Conservation (phyloP, 23 tunicate species). For the Clavelina lepadiformis region DNA sequence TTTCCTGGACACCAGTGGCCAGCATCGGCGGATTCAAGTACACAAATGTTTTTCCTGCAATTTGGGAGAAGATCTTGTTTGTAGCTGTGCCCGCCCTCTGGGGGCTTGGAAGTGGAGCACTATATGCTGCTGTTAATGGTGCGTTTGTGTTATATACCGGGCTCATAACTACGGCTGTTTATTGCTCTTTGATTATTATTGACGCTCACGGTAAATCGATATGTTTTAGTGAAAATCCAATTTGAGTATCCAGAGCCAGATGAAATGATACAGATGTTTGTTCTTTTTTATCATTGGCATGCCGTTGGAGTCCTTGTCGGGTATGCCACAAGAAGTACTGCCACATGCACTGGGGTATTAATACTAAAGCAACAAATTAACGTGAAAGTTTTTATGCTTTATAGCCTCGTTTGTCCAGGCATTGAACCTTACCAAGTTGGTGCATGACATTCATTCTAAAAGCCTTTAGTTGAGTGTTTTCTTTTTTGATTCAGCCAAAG, state of each 20-base stretch:
- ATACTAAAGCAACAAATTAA: too few species aligned
- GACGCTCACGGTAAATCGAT: too few species aligned
- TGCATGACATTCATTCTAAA: too few species aligned
- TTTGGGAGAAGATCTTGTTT: conserved; percentile 14
- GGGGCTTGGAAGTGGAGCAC: conserved; percentile 15
- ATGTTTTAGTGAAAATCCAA: conserved; percentile 7
- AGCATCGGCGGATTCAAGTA: not conserved
- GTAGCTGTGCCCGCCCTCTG: conserved; percentile 18
- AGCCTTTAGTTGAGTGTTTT: not conserved
- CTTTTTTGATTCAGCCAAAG: conserved; percentile 11
- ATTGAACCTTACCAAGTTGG: too few species aligned
- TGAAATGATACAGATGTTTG: conserved; percentile 33
- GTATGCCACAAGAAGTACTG: conserved; percentile 22
- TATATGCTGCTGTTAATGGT: conserved; percentile 28
- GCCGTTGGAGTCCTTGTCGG: conserved; percentile 45
- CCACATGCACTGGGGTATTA: conserved; percentile 40
- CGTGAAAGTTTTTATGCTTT: not conserved
- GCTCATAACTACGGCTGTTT: too few species aligned
- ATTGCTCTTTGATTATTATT: too few species aligned
- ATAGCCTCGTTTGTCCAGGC: too few species aligned
- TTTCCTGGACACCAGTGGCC: conserved; percentile 21
- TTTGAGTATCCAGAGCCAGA: conserved; percentile 33
- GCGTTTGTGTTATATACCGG: too few species aligned
- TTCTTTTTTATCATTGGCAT: conserved; percentile 29
- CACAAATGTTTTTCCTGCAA: not conserved